A percentile compares a stretch with the other conserved stretches of the same genome.
phyloP scores from a whole-genome alignment of 2,113 vertebrate genomes.

The Aegithalos caudatus region DNA sequence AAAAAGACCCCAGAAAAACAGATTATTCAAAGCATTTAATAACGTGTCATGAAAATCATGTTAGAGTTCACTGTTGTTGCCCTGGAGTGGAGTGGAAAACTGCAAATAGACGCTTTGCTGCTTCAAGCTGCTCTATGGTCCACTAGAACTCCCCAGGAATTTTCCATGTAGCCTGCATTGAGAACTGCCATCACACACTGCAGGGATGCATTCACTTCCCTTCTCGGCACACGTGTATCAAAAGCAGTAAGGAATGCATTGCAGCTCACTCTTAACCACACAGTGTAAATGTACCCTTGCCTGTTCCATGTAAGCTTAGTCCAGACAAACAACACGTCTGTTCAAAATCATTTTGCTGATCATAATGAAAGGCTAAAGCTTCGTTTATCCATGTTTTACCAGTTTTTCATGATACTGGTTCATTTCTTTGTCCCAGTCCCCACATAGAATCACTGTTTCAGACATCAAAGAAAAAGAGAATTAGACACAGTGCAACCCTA shows the following conservation, averaged over 20 bases:
- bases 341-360: neutral
- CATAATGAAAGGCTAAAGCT: neutral
- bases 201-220: neutral
- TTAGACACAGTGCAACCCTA: neutral
- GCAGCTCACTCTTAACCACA: neutral
- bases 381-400: neutral
- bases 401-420: neutral
- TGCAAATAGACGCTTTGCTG: neutral
- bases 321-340: neutral
- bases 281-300: neutral
- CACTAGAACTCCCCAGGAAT: neutral
- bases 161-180: neutral
- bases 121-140: neutral
- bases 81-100: neutral
- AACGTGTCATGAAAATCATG: neutral
- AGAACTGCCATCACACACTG: neutral
- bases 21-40: neutral
- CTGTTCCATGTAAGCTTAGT: neutral
- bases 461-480: neutral
- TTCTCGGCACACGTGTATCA: neutral
- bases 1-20: neutral
- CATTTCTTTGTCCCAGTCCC: neutral
- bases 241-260: neutral
- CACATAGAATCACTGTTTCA: neutral
- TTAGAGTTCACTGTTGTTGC: neutral